These are phyloP conservation scores for Acleris cristana DNA, from an alignment of 2,888 invertebrate genomes.

Conservation along the genomic window DNA sequence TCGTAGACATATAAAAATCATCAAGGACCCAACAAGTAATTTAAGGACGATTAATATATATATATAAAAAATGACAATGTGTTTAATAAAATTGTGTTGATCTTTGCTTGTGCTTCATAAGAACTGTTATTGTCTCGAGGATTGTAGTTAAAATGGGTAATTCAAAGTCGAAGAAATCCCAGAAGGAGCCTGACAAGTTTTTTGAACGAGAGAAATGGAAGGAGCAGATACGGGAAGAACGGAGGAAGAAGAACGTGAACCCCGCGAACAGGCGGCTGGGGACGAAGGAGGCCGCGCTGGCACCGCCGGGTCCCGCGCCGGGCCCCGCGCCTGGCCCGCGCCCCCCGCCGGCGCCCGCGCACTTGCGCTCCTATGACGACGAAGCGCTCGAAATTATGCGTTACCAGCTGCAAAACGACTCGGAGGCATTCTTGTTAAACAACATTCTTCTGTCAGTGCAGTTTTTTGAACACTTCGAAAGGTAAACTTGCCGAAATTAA, in stretches of 20 bases:
- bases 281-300: constrained; percentile 55
- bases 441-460: constrained; percentile 90
- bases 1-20: not conserved
- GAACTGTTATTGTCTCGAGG: not conserved
- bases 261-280: constrained; percentile 57
- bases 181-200: constrained; percentile 72
- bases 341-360: constrained; percentile 57
- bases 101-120: constrained; percentile 2
- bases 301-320: constrained; percentile 48
- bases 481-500: constrained; percentile 74
- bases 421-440: constrained; percentile 89
- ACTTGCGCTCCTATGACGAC: constrained; percentile 75
- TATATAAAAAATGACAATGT: constrained; percentile 14
- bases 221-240: constrained; percentile 65
- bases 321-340: constrained; percentile 43
- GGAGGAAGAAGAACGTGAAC: constrained; percentile 58
- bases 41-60: constrained; percentile 1
- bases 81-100: constrained; percentile 19
- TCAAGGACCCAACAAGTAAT: not conserved
- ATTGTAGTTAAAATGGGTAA: constrained; percentile 66
- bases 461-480: constrained; percentile 91
- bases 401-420: constrained; percentile 83
- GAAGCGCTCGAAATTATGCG: constrained; percentile 83
- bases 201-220: constrained; percentile 72
- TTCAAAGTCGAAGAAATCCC: constrained; percentile 67